phyloP scores from a whole-genome alignment of 2,113 vertebrate species.

The Leptobrachium ailaonicum region DNA sequence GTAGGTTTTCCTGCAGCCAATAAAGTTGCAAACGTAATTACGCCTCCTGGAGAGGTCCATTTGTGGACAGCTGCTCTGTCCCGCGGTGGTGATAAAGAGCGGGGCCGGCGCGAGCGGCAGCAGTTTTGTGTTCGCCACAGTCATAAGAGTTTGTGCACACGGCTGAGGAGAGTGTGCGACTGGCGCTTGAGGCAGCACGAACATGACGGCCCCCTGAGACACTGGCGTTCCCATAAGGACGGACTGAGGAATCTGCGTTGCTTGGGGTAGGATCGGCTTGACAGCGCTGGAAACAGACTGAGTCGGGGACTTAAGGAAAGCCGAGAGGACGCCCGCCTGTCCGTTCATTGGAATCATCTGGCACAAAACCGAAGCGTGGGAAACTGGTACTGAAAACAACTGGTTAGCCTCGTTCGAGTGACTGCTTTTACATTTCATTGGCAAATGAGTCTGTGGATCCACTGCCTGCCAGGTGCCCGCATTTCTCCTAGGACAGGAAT shows the following conservation, averaged over 20 bases:
- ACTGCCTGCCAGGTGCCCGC: slow-evolving; percentile 47
- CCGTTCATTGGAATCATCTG: slow-evolving; percentile 85
- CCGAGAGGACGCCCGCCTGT: slow-evolving; percentile 75
- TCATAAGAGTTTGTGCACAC: slow-evolving; percentile 69
- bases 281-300: slow-evolving; percentile 60
- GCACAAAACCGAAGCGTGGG: slow-evolving; percentile 78
- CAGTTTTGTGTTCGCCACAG: slow-evolving; percentile 85
- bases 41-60: slow-evolving; percentile 88
- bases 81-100: slow-evolving; percentile 75
- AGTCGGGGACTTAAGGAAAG: slow-evolving; percentile 78
- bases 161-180: slow-evolving; percentile 62
- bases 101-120: slow-evolving; percentile 92
- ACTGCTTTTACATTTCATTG: slow-evolving; percentile 64
- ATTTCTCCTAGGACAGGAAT: background rate
- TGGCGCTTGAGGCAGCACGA: slow-evolving; percentile 86
- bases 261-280: slow-evolving; percentile 77
- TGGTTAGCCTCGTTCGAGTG: slow-evolving; percentile 62
- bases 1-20: slow-evolving; percentile 95
- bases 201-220: slow-evolving; percentile 88
- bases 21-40: slow-evolving; percentile 89
- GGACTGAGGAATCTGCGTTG: slow-evolving; percentile 65
- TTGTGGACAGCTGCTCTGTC: slow-evolving; percentile 70
- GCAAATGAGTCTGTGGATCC: slow-evolving; percentile 47
- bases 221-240: slow-evolving; percentile 80
- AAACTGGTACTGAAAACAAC: slow-evolving; percentile 64